Evolutionary conservation across 2,797 vertebrate species (phyloP).

Genomic region (Chloroceryle inda): DNA sequence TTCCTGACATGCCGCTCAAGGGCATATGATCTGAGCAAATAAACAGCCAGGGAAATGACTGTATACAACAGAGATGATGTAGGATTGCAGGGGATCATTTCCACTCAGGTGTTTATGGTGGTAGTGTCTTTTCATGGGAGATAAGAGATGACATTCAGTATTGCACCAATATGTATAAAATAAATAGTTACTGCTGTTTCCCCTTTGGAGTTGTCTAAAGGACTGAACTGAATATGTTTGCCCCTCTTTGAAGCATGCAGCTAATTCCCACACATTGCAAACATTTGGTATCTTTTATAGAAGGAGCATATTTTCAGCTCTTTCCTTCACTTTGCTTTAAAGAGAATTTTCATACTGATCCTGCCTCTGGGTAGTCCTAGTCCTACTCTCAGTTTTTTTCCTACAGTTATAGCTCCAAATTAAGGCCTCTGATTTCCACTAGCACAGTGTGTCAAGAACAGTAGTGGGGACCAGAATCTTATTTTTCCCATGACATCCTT

Average conservation of each 20-base stretch:
- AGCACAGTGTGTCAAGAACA: not conserved
- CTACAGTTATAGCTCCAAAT: not conserved
- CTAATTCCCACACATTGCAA: not conserved
- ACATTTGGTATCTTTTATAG: not conserved
- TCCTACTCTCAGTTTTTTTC: not conserved
- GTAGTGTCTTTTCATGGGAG: conserved; percentile 56
- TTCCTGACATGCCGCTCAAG: conserved; percentile 50
- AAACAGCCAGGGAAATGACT: conserved; percentile 49
- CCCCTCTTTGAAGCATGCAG: not conserved
- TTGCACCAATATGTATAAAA: not conserved
- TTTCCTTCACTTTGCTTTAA: not conserved
- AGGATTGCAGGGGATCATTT: conserved; percentile 57
- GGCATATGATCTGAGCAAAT: conserved; percentile 54
- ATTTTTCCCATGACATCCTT: not conserved
- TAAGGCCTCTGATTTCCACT: not conserved
- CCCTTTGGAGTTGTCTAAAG: conserved; percentile 25
- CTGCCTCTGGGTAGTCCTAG: not conserved
- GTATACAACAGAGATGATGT: conserved; percentile 11
- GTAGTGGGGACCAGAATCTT: not conserved
- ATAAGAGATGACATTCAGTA: conserved; percentile 40
- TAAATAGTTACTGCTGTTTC: conserved; percentile 29
- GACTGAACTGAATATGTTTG: not conserved
- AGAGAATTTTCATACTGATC: not conserved
- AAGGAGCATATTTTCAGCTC: not conserved
- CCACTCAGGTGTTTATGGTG: conserved; percentile 61